A percentile compares a stretch with the other conserved stretches of the same genome.
Conservation (phyloP, 2,888 invertebrate genomes). For the Pecten maximus region DNA sequence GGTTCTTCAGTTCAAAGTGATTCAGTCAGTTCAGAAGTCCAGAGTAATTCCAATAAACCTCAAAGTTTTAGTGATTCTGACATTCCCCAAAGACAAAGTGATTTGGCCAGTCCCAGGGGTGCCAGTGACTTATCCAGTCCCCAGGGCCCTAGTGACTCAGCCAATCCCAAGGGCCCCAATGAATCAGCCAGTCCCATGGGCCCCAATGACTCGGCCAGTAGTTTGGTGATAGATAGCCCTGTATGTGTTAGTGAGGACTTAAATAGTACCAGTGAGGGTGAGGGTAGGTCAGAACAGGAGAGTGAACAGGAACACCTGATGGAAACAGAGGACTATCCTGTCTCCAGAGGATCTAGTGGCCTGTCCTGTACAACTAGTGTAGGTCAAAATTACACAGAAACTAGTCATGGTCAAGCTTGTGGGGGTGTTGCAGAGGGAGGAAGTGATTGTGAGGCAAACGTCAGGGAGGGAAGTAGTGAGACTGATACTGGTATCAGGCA, state of each 20-base stretch:
- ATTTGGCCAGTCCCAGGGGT: not conserved
- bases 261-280: conserved; percentile 38
- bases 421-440: too few relatives aligned
- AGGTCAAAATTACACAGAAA: not conserved
- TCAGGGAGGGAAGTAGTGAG: not conserved
- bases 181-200: not conserved
- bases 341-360: not conserved
- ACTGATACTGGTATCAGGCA: not conserved
- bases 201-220: not conserved
- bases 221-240: not conserved
- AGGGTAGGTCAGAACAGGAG: conserved; percentile 24
- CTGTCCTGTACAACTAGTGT: not conserved
- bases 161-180: not conserved
- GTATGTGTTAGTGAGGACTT: not conserved
- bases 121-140: not conserved
- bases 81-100: not conserved
- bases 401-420: not conserved
- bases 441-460: too few relatives aligned
- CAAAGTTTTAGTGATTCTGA: not conserved
- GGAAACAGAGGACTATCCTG: not conserved
- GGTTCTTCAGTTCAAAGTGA: not conserved
- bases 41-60: not conserved
- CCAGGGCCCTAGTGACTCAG: not conserved
- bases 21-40: not conserved
- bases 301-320: not conserved